Evolutionary conservation across 64 coral and sea anemone genomes (phyloP).

Genomic region (Dendrophyllia cribrosa): DNA sequence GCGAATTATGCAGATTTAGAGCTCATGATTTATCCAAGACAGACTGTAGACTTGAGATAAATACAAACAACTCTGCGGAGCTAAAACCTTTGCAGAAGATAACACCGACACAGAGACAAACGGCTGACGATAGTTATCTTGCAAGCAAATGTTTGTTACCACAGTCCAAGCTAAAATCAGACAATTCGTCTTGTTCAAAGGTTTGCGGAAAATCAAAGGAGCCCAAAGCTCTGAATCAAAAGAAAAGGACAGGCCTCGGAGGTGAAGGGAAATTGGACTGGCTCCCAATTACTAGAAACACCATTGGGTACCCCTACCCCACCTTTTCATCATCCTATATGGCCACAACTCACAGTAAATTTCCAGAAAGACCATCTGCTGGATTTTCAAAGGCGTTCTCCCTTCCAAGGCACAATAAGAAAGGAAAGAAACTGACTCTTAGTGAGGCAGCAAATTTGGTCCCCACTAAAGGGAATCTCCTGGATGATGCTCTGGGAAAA

Average conservation of each 20-base stretch:
- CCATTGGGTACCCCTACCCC: constrained; percentile 73
- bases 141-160: constrained; percentile 48
- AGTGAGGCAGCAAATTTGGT: constrained; percentile 85
- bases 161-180: constrained; percentile 38
- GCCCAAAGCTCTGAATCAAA: constrained; percentile 43
- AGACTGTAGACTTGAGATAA: not conserved
- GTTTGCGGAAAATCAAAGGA: constrained; percentile 50
- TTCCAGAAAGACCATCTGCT: constrained; percentile 43
- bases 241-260: constrained; percentile 13
- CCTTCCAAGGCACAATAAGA: constrained; percentile 50
- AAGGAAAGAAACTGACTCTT: constrained; percentile 83
- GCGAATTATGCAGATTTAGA: constrained; percentile 55
- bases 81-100: constrained; percentile 87
- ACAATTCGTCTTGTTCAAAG: constrained; percentile 48
- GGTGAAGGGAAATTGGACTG: constrained; percentile 72
- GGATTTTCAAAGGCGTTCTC: constrained; percentile 66
- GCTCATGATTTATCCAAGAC: constrained; percentile 16
- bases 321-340: constrained; percentile 29
- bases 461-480: constrained; percentile 36
- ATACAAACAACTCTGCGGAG: constrained; percentile 35
- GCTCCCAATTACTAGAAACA: constrained; percentile 83
- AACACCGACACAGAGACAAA: constrained; percentile 76
- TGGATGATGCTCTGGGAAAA: constrained; percentile 63
- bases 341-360: not conserved
- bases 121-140: constrained; percentile 73